Evolutionary conservation across 2,888 invertebrate genomes (phyloP), one percentile per base, ranked within the genome.

Genomic region (Sepioteuthis lessoniana): DNA sequence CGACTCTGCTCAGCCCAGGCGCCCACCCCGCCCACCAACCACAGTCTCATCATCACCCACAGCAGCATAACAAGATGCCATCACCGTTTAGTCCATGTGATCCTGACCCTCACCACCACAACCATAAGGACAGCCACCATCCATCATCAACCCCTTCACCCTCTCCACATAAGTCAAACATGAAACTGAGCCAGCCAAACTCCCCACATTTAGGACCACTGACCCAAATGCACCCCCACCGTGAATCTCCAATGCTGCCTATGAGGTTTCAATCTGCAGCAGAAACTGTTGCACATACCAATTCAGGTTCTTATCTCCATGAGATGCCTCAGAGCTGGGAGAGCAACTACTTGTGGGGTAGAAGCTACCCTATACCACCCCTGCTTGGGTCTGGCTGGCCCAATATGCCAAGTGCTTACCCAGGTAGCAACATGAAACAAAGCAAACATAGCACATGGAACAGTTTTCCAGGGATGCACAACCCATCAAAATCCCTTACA

Each of bases 261-360:
- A 47, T 47, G 42, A 42, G 92, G 46, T 92, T 92, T 47, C 92
- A 92, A 31, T n/a, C 92, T 47, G 46, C 92, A 16, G 42, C 47
- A 4, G 47, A 47, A 7, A 31, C 92, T 5, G 47, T 92, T 42
- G 42, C 92, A 13, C 92, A 92, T 47, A 47, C 47, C 31, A 47
- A 42, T 35, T 47, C 92, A 21, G 46, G 46, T 47, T 42, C 92
- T 47, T 92, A 92, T 92, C 42, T 92, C 19, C 92, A 92, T 21
- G 92, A 92, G 47, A 92, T 92, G 92, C 92, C 92, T n/a, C 92
- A 92, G 31, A 92, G 92, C n/a, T 92, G 92, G 92, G 92, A 92
- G 47, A 92, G 92, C 92, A 92, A 92, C 92, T 92, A 92, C 28
- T 42, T 92, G 37, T 92, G 92, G 92, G 42, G 46, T 92, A 92